A percentile compares a stretch with the other conserved stretches of the same genome.
Evolutionary conservation across 2,797 vertebrate genomes (phyloP).

Genomic region (Mus minutoides): DNA sequence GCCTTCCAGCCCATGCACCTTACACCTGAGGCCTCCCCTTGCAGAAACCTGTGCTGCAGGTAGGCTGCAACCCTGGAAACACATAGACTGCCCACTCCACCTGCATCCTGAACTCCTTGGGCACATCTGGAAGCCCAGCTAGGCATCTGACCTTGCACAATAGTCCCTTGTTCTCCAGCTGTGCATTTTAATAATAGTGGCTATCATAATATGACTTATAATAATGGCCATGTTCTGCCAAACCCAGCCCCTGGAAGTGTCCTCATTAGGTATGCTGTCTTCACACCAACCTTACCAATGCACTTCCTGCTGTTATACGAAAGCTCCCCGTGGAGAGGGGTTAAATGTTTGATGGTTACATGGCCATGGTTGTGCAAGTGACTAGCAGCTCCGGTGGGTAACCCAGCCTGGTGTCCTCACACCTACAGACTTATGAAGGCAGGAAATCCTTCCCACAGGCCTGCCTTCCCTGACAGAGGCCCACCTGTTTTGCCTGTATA

Average conservation of each 20-base stretch:
- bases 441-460: neutral
- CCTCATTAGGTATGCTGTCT: neutral
- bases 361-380: neutral
- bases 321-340: neutral
- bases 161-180: neutral
- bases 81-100: neutral
- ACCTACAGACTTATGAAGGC: neutral
- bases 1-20: neutral
- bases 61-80: neutral
- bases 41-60: neutral
- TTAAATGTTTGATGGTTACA: too few species aligned
- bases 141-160: neutral
- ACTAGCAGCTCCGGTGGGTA: neutral
- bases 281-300: neutral
- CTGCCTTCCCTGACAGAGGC: neutral
- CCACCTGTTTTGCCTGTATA: neutral
- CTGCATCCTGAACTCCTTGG: neutral
- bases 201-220: neutral
- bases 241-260: neutral
- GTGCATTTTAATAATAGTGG: neutral
- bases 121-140: neutral
- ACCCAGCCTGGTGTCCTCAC: neutral
- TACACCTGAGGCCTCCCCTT: neutral
- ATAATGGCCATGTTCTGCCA: neutral
- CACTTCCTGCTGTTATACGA: neutral